Evolutionary conservation across 2,888 invertebrate genomes (phyloP).

Genomic region (Gortyna flavago): DNA sequence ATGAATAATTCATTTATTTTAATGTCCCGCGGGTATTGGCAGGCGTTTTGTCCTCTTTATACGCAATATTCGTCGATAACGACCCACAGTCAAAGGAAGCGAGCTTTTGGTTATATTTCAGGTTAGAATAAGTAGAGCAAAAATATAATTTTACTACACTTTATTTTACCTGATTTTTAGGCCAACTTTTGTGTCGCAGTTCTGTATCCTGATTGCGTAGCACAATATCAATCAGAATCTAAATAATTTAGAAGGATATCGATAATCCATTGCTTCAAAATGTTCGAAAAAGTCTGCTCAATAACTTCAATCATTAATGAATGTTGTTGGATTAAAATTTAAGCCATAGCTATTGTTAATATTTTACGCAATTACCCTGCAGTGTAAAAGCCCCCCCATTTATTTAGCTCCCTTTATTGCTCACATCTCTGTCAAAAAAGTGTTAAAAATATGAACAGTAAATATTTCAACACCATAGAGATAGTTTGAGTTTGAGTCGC

Average conservation of each 20-base stretch:
- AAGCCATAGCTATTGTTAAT: neutral
- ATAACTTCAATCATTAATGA: neutral
- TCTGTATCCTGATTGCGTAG: neutral
- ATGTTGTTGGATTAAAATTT: neutral
- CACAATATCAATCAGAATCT: too few species aligned
- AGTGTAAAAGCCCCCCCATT: too few species aligned
- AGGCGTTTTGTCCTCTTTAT: conserved; percentile 11
- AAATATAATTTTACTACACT: neutral
- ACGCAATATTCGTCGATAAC: conserved; percentile 6
- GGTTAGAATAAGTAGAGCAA: neutral
- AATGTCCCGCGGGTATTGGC: conserved; percentile 19
- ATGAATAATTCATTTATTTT: conserved; percentile 47
- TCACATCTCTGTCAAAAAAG: neutral
- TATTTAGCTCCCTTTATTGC: neutral
- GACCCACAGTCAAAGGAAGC: neutral
- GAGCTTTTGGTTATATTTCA: neutral
- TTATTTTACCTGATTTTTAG: too few species aligned
- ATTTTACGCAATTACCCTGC: neutral
- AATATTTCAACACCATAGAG: neutral
- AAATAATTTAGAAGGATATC: neutral
- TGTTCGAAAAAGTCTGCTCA: neutral
- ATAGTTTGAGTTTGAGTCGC: neutral
- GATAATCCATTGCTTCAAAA: too few species aligned
- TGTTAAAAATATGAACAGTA: neutral
- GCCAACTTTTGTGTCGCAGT: neutral